Percentiles rank a stretch among this genome's conserved stretches.
These are phyloP conservation scores for Pampusana beccarii DNA, from an alignment of 2,113 vertebrate genomes.

Conservation along the genomic window DNA sequence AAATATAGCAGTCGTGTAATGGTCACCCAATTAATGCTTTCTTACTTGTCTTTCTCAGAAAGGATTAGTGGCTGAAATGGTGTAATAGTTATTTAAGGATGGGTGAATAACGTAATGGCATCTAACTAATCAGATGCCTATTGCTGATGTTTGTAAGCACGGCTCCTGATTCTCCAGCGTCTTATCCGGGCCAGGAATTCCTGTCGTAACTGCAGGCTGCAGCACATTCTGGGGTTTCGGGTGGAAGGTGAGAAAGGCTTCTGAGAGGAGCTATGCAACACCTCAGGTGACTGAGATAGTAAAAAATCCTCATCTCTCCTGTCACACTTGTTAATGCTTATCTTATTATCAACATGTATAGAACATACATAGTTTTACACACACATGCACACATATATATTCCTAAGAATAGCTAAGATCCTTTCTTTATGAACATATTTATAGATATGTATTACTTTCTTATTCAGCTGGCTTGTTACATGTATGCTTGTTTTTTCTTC, in stretches of 20 bases:
- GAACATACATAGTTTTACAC: background rate
- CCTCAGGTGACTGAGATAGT: background rate
- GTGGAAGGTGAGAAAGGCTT: background rate
- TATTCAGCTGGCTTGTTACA: background rate
- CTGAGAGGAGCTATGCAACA: background rate
- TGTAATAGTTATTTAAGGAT: conserved; percentile 24
- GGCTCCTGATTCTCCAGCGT: background rate
- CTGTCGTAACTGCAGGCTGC: background rate
- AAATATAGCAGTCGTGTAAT: background rate
- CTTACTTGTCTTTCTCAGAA: conserved; percentile 46
- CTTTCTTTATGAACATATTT: background rate
- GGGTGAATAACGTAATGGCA: background rate
- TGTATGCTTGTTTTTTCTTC: background rate
- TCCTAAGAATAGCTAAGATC: background rate
- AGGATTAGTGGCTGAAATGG: conserved; percentile 2
- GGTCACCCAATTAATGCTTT: background rate
- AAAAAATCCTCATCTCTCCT: background rate
- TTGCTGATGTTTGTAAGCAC: background rate
- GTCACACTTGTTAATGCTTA: background rate
- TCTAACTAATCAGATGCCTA: background rate
- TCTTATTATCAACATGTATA: background rate
- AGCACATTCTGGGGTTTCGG: background rate
- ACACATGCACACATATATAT: rapidly evolving
- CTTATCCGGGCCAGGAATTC: background rate
- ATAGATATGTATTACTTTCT: background rate